Evolutionary conservation across 2,888 invertebrate genomes (phyloP).

Genomic region (Ariolimax columbianus): DNA sequence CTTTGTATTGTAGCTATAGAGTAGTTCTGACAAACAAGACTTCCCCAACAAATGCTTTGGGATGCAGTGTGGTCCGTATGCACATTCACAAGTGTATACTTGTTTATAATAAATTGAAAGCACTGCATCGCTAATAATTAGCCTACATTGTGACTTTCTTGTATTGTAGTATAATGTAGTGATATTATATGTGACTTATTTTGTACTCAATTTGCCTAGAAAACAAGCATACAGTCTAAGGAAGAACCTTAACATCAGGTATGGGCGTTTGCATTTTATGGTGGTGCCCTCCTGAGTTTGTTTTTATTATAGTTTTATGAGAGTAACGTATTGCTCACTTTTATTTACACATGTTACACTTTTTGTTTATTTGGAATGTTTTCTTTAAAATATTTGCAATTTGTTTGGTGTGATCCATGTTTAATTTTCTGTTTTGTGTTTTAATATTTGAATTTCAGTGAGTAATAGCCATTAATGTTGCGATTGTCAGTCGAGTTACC

Average conservation of each 20-base stretch:
- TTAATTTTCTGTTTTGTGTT: slow-evolving; percentile 15
- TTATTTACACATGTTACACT: slow-evolving; percentile 12
- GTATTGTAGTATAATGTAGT: neutral
- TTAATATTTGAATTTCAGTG: neutral
- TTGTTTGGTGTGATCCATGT: neutral
- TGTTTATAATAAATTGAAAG: neutral
- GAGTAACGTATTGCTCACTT: neutral
- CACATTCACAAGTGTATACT: neutral
- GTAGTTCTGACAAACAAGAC: no score
- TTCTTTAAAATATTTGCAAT: neutral
- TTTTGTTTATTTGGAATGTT: slow-evolving; percentile 2
- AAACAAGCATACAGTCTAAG: slow-evolving; percentile 52
- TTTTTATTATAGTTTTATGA: slow-evolving; percentile 5
- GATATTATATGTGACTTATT: neutral
- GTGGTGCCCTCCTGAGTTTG: slow-evolving; percentile 42
- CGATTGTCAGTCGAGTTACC: no score
- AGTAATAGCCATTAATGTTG: no score
- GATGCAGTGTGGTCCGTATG: neutral
- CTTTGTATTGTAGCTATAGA: no score
- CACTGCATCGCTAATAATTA: neutral
- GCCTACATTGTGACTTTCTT: neutral
- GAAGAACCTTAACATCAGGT: slow-evolving; percentile 50
- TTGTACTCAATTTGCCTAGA: slow-evolving; percentile 39
- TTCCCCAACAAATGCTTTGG: no score
- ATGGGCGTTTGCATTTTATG: slow-evolving; percentile 41